A percentile compares a stretch with the other conserved stretches of the same genome.
Evolutionary conservation across 2,113 vertebrate genomes (phyloP).

Genomic region (Chlorocebus sabaeus): DNA sequence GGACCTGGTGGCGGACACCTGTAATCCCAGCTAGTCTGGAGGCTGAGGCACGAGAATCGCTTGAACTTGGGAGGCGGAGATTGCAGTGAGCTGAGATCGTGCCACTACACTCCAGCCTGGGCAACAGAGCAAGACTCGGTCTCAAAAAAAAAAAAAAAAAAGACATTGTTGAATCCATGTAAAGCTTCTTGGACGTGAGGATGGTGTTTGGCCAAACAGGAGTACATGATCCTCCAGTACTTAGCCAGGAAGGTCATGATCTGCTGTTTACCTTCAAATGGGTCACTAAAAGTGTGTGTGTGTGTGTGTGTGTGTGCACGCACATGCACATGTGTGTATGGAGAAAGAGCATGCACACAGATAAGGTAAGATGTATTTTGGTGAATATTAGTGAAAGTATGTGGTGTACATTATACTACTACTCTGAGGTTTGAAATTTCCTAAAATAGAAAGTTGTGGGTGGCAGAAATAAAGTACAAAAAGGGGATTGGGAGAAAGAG

Average conservation of each 20-base stretch:
- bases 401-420: background rate
- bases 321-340: background rate
- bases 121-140: no score
- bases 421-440: background rate
- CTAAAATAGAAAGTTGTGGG: background rate
- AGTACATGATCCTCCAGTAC: accelerated
- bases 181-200: no score
- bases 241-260: background rate
- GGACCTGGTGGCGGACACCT: no score
- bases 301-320: accelerated
- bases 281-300: background rate
- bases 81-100: no score
- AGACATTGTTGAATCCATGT: background rate
- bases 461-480: background rate
- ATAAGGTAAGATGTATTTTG: background rate
- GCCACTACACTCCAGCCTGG: no score
- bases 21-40: no score
- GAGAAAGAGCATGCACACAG: background rate
- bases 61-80: no score
- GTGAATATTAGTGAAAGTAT: background rate
- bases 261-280: background rate
- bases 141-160: no score
- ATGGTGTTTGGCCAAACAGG: background rate
- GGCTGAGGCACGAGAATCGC: no score
- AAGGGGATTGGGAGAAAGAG: background rate